These are phyloP conservation scores for Micropoecilia bifurca DNA, from an alignment of 2,797 vertebrate genomes.

Conservation along the genomic window DNA sequence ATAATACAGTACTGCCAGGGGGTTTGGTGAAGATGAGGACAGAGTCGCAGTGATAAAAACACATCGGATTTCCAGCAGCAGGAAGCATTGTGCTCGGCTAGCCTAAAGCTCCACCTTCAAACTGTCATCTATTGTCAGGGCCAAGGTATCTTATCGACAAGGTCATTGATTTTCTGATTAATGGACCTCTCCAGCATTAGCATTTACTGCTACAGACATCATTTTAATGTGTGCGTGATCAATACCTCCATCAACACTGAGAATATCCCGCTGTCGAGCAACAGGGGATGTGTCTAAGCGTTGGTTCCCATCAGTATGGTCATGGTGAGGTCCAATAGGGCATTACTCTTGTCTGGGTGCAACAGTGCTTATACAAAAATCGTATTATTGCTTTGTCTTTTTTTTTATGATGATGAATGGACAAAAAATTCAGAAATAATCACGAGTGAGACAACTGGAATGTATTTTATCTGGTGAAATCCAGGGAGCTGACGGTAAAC, in stretches of 20 bases:
- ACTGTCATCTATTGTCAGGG: conserved; percentile 81
- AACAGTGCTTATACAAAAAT: conserved; percentile 9
- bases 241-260: conserved; percentile 88
- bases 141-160: conserved; percentile 81
- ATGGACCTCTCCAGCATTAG: conserved; percentile 87
- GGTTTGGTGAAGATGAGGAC: conserved; percentile 26
- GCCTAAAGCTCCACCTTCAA: conserved; percentile 59
- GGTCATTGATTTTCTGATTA: conserved; percentile 91
- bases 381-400: background rate
- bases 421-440: background rate
- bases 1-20: conserved; percentile 58
- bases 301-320: conserved; percentile 48
- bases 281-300: conserved; percentile 61
- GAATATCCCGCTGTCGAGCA: conserved; percentile 84
- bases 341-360: conserved; percentile 21
- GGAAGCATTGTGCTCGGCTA: conserved; percentile 64
- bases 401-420: background rate
- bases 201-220: conserved; percentile 86
- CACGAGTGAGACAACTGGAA: background rate
- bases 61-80: conserved; percentile 30
- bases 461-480: background rate
- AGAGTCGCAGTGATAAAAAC: conserved; percentile 20
- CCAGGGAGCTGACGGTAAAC: background rate
- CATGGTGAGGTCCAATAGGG: conserved; percentile 55
- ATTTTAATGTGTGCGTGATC: conserved; percentile 93